Base-by-base conservation (phyloP, 2,797 vertebrate genomes). In the Rhyacichthys aspro region DNA sequence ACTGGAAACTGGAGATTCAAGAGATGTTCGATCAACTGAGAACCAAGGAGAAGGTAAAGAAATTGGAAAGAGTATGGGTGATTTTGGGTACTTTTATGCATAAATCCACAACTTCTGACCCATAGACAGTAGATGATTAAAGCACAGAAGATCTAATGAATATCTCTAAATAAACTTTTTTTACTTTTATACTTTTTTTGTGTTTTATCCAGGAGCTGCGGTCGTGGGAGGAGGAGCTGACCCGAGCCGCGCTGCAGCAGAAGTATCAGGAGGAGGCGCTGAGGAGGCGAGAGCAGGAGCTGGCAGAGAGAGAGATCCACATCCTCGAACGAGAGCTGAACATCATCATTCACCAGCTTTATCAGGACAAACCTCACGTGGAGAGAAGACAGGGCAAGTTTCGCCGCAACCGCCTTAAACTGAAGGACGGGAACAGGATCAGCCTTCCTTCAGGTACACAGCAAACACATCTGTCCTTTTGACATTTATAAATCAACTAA, bases 1-100 rank as follows among this genome's bases (percentile, higher is more conserved):
- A 98, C 92, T 98, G 97, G 97, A 98, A 98, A 74, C 89, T 95
- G 83, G 97, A 99, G 86, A 97, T 99, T 78, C 95, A 98, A 86
- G 96, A 98, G 82, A 98, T 99, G 96, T 99, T 99, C 84, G 95
- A 98, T 77, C 94, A 98, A 73, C 95, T 99, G 70, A 94, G 96
- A 86, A 94, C 94, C 80, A 99, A 99, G 91, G 97, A 99, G 84
- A 98, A 98, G 93, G 97, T 95, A 84, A 83, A 41, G 11, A 32
- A 34, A 34, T 7, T 23, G 43, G 9, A 17, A 5, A 8, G 3
- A 46, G 12, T 8, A 32, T 47, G 7, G 9, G 19, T 2, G 6
- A 45, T 47, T n/a, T n/a, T n/a, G n/a, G n/a, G n/a, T n/a, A n/a
- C n/a, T n/a, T n/a, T n/a, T n/a, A n/a, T n/a, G n/a, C n/a, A n/a